Evolutionary conservation across 1,140 invertebrate genomes (phyloP), one percentile per base, ranked within the genome.

Genomic region (Muscidifurax raptorellus): DNA sequence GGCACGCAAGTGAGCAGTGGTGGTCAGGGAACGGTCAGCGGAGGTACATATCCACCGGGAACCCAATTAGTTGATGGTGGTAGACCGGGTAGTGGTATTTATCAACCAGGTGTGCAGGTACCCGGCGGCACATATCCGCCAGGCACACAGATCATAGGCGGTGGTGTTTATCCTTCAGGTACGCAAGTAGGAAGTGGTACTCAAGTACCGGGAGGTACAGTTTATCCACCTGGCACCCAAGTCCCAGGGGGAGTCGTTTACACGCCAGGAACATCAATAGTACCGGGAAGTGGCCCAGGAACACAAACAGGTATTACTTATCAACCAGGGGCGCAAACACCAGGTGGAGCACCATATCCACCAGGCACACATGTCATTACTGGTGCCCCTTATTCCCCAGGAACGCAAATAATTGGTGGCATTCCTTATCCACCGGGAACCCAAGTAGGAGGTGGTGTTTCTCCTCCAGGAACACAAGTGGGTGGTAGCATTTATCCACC

Each of bases 391-490:
- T 64, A 27, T 71, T 5, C 28, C 4, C 67, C 67, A 13, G 25
- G 15, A 28, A 67, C 64, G 0, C 64, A 67, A 32, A n/a, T 67
- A 10, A n/a, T n/a, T 6, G 27, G 66, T 30, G 66, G 66, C 0
- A 3, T 28, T n/a, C n/a, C n/a, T 13, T 69, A 32, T 74, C 30
- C 5, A 10, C 67, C 67, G 2, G 67, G 67, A 7, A 74, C 71
- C 18, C 71, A 74, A 36, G 71, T 74, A 6, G 71, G 71, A 5
- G 71, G 32, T 66, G 40, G 28, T n/a, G 15, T 32, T 10, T 67
- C 67, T 79, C 18, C 40, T 1, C 77, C 77, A 5, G 59, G 59
- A n/a, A 79, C 52, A 18, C 77, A 66, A n/a, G 72, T 75, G 25
- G 30, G 72, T 5, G 59, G 52, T 67, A 59, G 75, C 10, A 6